These are phyloP conservation scores for Stictonetta naevosa DNA, from an alignment of 2,113 vertebrate genomes.

Conservation along the genomic window DNA sequence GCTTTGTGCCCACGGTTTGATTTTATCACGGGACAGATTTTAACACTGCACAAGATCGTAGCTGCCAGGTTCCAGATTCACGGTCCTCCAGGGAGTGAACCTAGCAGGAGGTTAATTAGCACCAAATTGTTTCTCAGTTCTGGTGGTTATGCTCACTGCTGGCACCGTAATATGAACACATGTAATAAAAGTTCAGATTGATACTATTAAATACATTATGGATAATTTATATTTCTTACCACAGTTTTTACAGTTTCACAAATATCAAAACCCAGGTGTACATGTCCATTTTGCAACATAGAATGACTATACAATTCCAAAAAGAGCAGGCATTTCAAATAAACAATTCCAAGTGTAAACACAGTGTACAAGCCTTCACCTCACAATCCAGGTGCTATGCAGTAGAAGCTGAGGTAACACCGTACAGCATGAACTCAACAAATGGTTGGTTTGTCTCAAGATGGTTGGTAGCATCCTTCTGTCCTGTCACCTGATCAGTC, in stretches of 20 bases:
- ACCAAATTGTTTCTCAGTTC: neutral
- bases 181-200: neutral
- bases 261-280: slow-evolving; percentile 71
- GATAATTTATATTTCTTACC: slow-evolving; percentile 70
- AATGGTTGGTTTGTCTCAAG: slow-evolving; percentile 32
- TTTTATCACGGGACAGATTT: neutral
- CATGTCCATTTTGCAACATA: slow-evolving; percentile 69
- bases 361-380: slow-evolving; percentile 62
- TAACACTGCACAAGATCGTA: neutral
- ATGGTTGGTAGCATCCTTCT: slow-evolving; percentile 49
- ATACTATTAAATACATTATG: slow-evolving; percentile 18
- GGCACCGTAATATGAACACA: neutral
- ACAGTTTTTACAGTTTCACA: slow-evolving; percentile 73
- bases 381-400: slow-evolving; percentile 62
- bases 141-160: neutral
- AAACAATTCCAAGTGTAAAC: slow-evolving; percentile 75
- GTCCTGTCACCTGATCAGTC: slow-evolving; percentile 42
- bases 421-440: slow-evolving; percentile 18
- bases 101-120: neutral
- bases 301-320: slow-evolving; percentile 68
- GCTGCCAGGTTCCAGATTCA: neutral
- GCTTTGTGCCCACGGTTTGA: neutral
- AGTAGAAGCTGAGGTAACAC: slow-evolving; percentile 63
- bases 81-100: neutral
- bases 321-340: slow-evolving; percentile 76